These are phyloP conservation scores for Drosophila azteca DNA, from an alignment of 1,140 invertebrate species.

Conservation along the genomic window DNA sequence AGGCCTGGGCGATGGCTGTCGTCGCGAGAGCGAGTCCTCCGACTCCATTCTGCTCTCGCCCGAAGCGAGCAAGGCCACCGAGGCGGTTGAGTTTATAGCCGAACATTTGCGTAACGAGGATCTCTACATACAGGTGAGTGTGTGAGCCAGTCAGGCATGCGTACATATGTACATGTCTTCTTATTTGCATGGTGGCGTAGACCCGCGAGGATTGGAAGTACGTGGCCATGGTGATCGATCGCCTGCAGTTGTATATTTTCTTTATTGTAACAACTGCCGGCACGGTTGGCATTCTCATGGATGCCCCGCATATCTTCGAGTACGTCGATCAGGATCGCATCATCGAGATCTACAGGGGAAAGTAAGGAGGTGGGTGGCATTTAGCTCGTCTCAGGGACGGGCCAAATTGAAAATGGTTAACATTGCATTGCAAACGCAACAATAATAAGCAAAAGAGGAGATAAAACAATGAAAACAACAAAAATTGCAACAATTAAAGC, in stretches of 20 bases:
- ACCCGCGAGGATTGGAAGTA: slow-evolving; percentile 99
- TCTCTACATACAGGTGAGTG: slow-evolving; percentile 95
- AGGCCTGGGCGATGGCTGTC: slow-evolving; percentile 86
- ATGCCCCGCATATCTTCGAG: slow-evolving; percentile 99
- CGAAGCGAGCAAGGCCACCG: slow-evolving; percentile 97
- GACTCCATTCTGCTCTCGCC: slow-evolving; percentile 95
- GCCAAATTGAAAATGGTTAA: slow-evolving; percentile 70
- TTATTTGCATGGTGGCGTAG: slow-evolving; percentile 85
- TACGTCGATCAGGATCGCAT: slow-evolving; percentile 98
- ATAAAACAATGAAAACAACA: slow-evolving; percentile 49
- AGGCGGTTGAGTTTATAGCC: slow-evolving; percentile 98
- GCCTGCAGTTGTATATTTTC: slow-evolving; percentile 98
- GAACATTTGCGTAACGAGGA: slow-evolving; percentile 98
- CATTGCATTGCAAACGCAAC: slow-evolving; percentile 76
- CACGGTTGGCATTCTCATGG: slow-evolving; percentile 98
- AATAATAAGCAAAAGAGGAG: slow-evolving; percentile 60
- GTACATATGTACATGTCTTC: background rate
- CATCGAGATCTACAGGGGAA: slow-evolving; percentile 96
- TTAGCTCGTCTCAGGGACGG: slow-evolving; percentile 19
- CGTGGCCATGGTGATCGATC: slow-evolving; percentile 99
- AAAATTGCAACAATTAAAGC: slow-evolving; percentile 55
- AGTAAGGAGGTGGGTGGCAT: slow-evolving; percentile 85
- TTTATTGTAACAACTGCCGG: slow-evolving; percentile 98
- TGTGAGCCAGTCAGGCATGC: background rate
- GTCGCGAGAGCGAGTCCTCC: slow-evolving; percentile 94